Conservation (phyloP, 2,888 invertebrate genomes). For the Lasius platythorax region DNA sequence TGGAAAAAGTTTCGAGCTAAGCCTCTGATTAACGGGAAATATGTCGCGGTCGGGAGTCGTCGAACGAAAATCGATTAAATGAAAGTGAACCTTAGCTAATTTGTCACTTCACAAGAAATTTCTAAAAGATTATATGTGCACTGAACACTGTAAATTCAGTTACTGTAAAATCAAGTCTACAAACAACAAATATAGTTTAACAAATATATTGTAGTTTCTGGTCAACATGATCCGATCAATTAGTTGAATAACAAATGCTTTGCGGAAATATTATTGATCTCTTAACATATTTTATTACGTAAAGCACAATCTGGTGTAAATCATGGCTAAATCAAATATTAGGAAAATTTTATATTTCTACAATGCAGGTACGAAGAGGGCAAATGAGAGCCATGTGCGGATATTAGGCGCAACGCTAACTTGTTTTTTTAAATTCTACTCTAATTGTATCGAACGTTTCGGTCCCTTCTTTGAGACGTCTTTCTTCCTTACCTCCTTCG, state of each 20-base stretch:
- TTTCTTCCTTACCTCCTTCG: no score
- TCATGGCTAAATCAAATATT: neutral
- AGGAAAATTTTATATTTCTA: neutral
- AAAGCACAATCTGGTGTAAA: neutral
- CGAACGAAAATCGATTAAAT: conserved; percentile 69
- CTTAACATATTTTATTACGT: neutral
- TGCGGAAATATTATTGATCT: neutral
- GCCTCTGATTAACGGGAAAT: conserved; percentile 76
- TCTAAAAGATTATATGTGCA: neutral
- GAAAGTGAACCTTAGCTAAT: conserved; percentile 43
- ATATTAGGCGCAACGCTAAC: no score
- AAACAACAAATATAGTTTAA: neutral
- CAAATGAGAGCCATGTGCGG: no score
- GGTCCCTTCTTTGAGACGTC: no score
- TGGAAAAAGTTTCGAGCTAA: conserved; percentile 74
- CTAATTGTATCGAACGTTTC: no score
- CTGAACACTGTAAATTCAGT: neutral
- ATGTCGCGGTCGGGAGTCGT: conserved; percentile 71
- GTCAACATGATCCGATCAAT: neutral
- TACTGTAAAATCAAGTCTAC: neutral
- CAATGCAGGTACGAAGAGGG: no score
- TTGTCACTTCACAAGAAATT: conserved; percentile 38
- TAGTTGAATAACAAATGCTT: neutral
- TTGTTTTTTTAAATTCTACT: no score
- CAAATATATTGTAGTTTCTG: no score